Base-by-base conservation (phyloP, 2,888 invertebrate genomes). In the Diloba caeruleocephala region DNA sequence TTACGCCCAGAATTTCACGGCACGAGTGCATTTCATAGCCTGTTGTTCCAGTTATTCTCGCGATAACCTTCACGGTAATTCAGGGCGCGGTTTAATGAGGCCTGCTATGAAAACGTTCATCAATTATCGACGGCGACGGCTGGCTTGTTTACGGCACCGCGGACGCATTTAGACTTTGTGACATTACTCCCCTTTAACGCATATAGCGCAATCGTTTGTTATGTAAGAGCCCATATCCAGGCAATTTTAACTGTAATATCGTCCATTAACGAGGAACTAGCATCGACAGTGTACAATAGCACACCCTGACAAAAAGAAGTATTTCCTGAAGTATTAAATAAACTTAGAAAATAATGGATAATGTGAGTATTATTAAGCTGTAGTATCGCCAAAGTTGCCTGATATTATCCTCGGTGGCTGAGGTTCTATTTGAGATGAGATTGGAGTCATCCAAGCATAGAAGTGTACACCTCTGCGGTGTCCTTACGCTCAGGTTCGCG, bases 31-130 rank as follows among this genome's bases (percentile, higher is more conserved):
- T 68, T 74, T 71, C 66, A 64, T 71, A 61, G 71, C 60, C 71
- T 72, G 78, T 77, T 74, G 76, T 77, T 80, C 78, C 71, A 78
- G 79, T 79, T 81, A 81, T 83, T 84, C 82, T 80, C 67, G 71
- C 76, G 72, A 74, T 84, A 87, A 87, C 92, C 92, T 92, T 91
- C 89, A 79, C 71, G 78, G 69, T 79, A 84, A 90, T 92, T 83
- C 87, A 87, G 90, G 87, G 88, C 92, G 85, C 84, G 84, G 84
- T 88, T 87, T 92, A 92, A 93, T 90, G 92, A 93, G 88, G 87
- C 79, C 76, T 82, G 83, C 81, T 82, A 90, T 87, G 90, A 88
- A 89, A 92, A 88, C 86, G 90, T 87, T 87, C 88, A 87, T 92
- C 92, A 92, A 92, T 93, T 92, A 92, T 91, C 92, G 91, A 86